A percentile compares a stretch with the other conserved stretches of the same genome.
These are phyloP conservation scores for Hydractinia symbiolongicarpus DNA, from an alignment of 30 jellyfish, hydroid and myxozoan species.

Conservation along the genomic window DNA sequence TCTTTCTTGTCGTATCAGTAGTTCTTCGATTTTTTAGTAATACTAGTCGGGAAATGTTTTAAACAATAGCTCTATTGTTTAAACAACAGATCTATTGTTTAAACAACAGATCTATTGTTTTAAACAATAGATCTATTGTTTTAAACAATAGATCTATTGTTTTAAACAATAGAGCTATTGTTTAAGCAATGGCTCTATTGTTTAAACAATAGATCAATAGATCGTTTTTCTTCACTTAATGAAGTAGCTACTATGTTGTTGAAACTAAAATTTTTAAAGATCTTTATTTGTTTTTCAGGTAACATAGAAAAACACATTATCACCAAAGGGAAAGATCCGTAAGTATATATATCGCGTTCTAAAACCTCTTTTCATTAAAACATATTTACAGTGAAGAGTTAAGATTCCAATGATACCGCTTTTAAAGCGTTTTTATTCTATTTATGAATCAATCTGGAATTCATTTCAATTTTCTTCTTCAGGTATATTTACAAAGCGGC, in stretches of 20 bases:
- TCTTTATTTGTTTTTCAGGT: slow-evolving; percentile 35
- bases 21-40: no score
- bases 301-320: slow-evolving; percentile 72
- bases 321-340: slow-evolving; percentile 78
- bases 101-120: no score
- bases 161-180: no score
- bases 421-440: not conserved
- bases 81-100: no score
- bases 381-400: not conserved
- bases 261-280: not conserved
- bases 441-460: not conserved
- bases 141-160: no score
- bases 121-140: no score
- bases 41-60: no score
- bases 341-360: slow-evolving; percentile 6
- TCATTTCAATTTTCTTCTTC: not conserved
- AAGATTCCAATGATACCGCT: not conserved
- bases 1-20: no score
- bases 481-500: slow-evolving; percentile 77
- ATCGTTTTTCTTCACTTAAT: not conserved
- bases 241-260: no score
- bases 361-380: not conserved
- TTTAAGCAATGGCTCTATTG: no score
- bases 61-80: no score
- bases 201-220: no score